Conservation (phyloP, 2,797 vertebrate species). For the Linurgus olivaceus region DNA sequence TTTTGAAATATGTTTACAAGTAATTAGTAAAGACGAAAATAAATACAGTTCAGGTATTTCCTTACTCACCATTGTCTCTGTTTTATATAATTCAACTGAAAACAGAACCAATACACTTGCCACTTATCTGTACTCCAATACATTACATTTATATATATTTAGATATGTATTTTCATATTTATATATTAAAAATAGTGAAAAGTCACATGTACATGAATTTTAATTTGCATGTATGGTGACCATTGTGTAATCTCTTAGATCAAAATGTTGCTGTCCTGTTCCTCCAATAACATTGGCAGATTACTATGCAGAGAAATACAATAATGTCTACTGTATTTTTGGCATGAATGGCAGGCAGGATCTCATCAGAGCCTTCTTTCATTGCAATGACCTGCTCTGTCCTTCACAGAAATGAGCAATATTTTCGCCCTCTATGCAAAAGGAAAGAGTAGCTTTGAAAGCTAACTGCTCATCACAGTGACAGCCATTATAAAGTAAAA, state of each 20-base stretch:
- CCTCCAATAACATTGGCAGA: neutral
- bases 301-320: neutral
- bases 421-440: neutral
- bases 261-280: neutral
- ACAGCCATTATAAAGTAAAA: constrained; percentile 8
- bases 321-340: neutral
- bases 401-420: constrained; percentile 7
- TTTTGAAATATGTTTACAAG: neutral
- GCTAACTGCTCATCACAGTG: neutral
- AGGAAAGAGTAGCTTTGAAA: constrained; percentile 7
- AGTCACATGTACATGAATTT: neutral
- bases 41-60: neutral
- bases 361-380: neutral
- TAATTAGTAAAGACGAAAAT: neutral
- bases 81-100: neutral
- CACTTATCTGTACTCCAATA: neutral
- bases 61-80: neutral
- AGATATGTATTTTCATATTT: neutral
- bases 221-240: neutral
- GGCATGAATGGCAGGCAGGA: neutral
- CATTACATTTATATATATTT: neutral
- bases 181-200: neutral
- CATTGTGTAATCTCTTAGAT: neutral
- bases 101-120: neutral
- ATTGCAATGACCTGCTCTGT: neutral